Conservation (phyloP, 2,797 vertebrate genomes). For the Octomys mimax region DNA sequence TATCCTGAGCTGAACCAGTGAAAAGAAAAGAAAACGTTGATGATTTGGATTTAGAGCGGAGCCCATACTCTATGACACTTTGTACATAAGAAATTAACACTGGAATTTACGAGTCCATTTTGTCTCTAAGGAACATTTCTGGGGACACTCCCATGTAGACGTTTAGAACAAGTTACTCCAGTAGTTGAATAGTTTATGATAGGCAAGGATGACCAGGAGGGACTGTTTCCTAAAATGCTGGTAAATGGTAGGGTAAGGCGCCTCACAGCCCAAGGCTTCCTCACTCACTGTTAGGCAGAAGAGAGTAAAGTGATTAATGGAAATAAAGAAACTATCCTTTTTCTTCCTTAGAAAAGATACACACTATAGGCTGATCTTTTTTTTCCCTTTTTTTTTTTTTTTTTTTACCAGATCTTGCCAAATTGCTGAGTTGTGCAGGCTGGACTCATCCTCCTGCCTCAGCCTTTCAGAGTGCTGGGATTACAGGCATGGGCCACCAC, state of each 20-base stretch:
- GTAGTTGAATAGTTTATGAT: not conserved
- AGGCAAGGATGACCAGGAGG: not conserved
- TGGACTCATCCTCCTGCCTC: not conserved
- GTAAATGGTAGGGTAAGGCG: not conserved
- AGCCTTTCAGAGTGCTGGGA: not conserved
- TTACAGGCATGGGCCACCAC: not conserved
- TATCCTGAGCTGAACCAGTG: not conserved
- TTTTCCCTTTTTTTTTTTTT: not conserved
- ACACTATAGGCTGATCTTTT: not conserved
- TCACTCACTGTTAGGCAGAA: not conserved
- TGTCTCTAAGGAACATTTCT: constrained; percentile 6
- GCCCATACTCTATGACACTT: not conserved
- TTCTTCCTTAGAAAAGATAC: not conserved
- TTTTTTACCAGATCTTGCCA: not conserved
- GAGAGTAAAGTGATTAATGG: not conserved
- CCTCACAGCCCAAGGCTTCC: not conserved
- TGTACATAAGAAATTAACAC: constrained; percentile 5
- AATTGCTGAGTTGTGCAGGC: not conserved
- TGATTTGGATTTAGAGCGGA: not conserved
- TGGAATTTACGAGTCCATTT: constrained; percentile 8
- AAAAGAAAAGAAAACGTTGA: not conserved
- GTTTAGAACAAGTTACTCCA: constrained; percentile 33
- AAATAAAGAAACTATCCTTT: not conserved
- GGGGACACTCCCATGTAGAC: not conserved
- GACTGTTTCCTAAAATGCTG: not conserved